Conservation (phyloP, 2,797 vertebrate genomes). For the Pristis pectinata region DNA sequence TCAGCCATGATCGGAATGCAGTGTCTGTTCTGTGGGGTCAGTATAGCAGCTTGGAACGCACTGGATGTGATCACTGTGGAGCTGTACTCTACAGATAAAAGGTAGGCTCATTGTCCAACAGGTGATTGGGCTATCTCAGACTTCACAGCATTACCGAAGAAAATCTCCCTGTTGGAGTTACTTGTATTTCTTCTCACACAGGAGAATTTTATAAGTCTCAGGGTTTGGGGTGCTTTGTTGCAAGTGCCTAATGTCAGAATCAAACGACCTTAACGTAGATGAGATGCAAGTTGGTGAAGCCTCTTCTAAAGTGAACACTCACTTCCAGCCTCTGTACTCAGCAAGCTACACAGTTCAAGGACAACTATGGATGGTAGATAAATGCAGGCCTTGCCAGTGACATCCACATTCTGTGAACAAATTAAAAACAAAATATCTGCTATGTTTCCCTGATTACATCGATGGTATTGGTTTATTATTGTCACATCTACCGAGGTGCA, state of each 20-base stretch:
- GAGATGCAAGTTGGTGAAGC: neutral
- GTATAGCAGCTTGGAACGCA: constrained; percentile 90
- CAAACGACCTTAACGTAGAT: neutral
- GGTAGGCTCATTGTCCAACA: constrained; percentile 56
- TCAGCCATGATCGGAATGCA: constrained; percentile 89
- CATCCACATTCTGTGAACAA: too few species aligned
- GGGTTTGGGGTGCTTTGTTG: neutral
- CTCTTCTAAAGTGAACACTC: neutral
- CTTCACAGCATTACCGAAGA: neutral
- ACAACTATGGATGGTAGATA: too few species aligned
- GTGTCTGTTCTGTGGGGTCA: constrained; percentile 84
- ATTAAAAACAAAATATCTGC: too few species aligned
- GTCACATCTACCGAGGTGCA: too few species aligned
- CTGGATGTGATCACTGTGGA: constrained; percentile 91
- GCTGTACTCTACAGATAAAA: constrained; percentile 86
- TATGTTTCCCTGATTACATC: too few species aligned
- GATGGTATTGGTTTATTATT: too few species aligned
- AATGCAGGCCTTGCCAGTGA: too few species aligned
- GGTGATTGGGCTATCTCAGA: neutral
- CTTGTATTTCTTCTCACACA: neutral
- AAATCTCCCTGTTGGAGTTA: neutral
- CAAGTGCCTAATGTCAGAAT: neutral
- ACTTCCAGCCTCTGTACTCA: neutral
- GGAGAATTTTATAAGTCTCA: neutral
- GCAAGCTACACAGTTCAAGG: too few species aligned